Percentiles rank a stretch among this genome's conserved stretches.
Evolutionary conservation across 1,140 invertebrate species (phyloP).

Genomic region (Drosophila kikkawai): DNA sequence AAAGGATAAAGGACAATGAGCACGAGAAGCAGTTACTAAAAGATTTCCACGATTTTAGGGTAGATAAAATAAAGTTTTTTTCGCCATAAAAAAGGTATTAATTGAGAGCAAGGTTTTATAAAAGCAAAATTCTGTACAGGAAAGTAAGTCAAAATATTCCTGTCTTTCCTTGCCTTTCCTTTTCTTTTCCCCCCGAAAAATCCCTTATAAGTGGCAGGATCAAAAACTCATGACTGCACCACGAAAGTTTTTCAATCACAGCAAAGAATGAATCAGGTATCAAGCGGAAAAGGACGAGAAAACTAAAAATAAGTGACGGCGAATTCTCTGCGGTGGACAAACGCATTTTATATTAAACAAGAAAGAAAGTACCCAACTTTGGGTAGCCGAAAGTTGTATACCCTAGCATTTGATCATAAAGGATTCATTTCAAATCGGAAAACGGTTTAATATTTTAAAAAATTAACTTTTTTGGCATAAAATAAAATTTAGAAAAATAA

Average conservation of each 20-base stretch:
- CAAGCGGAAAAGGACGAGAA: slow-evolving; percentile 2
- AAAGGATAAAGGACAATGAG: slow-evolving; percentile 13
- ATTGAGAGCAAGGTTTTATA: not conserved
- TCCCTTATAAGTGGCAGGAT: slow-evolving; percentile 23
- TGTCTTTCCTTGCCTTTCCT: not conserved
- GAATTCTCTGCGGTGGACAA: slow-evolving; percentile 42
- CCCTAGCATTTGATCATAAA: too few relatives aligned
- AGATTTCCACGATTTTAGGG: not conserved
- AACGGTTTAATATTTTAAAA: too few relatives aligned
- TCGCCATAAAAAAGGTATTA: not conserved
- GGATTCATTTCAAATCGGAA: too few relatives aligned
- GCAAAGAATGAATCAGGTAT: slow-evolving; percentile 38
- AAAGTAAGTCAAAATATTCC: not conserved
- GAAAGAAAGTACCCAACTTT: too few relatives aligned
- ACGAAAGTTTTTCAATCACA: slow-evolving; percentile 74
- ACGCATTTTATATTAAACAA: slow-evolving; percentile 61
- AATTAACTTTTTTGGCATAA: too few relatives aligned
- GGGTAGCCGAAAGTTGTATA: too few relatives aligned
- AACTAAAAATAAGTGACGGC: slow-evolving; percentile 1
- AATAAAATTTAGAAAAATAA: too few relatives aligned
- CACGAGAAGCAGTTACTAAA: not conserved
- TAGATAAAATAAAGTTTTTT: not conserved
- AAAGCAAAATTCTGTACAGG: not conserved
- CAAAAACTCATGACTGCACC: slow-evolving; percentile 39
- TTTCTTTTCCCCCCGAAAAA: not conserved